These are phyloP conservation scores for Alentia gelatinosa DNA, from an alignment of 2,888 invertebrate species.

Conservation along the genomic window DNA sequence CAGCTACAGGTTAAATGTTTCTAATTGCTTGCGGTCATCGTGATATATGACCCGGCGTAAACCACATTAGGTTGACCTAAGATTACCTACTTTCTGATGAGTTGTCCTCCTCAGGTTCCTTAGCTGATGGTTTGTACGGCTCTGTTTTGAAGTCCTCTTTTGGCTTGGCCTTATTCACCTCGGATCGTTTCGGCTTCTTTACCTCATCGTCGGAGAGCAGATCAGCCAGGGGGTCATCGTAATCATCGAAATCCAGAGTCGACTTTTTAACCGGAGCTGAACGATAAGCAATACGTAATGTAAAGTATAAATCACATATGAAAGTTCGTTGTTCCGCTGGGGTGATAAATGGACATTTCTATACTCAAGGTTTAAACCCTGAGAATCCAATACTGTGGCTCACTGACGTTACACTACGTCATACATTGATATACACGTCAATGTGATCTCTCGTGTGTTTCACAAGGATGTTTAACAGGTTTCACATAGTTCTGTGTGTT, in stretches of 20 bases:
- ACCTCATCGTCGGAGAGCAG: conserved; percentile 38
- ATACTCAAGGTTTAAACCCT: neutral
- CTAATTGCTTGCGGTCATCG: too few relatives aligned
- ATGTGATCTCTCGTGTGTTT: too few relatives aligned
- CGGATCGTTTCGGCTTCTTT: neutral
- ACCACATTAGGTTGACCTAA: too few relatives aligned
- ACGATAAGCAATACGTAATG: neutral
- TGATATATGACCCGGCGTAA: too few relatives aligned
- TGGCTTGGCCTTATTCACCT: neutral
- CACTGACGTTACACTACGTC: too few relatives aligned
- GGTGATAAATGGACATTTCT: too few relatives aligned
- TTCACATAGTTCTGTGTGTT: too few relatives aligned
- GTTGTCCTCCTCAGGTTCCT: neutral
- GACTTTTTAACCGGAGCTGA: neutral
- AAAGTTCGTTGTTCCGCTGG: too few relatives aligned
- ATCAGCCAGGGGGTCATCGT: conserved; percentile 53
- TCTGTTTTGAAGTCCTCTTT: neutral
- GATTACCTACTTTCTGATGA: conserved; percentile 33
- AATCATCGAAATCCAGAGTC: conserved; percentile 28
- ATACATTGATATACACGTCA: too few relatives aligned
- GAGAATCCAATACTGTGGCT: too few relatives aligned
- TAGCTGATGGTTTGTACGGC: neutral
- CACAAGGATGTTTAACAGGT: too few relatives aligned
- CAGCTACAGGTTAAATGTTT: too few relatives aligned
- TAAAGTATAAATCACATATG: neutral